Conservation (phyloP, 2,797 vertebrate species). For the Darevskia nairensis region DNA sequence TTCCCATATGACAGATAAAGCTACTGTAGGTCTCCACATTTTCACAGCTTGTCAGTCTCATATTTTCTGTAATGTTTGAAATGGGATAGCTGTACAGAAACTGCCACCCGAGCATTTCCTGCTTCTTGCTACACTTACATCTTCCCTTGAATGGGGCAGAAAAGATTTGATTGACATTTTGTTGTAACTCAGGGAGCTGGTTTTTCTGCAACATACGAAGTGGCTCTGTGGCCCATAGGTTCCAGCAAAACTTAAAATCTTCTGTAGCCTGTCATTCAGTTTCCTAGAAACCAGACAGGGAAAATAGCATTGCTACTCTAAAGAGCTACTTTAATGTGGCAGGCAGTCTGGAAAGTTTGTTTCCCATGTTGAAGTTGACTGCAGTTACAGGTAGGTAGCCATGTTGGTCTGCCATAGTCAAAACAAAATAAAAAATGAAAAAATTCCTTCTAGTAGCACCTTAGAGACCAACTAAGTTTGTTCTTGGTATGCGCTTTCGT, state of each 20-base stretch:
- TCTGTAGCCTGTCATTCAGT: not conserved
- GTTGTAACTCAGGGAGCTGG: not conserved
- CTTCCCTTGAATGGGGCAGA: not conserved
- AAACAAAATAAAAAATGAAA: too few species aligned
- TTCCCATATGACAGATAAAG: not conserved
- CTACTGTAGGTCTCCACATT: not conserved
- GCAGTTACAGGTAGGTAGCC: not conserved
- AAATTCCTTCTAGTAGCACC: too few species aligned
- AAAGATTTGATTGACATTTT: not conserved
- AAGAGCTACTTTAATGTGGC: not conserved
- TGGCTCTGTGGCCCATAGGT: not conserved
- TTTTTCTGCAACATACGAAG: not conserved
- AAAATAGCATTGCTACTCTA: not conserved
- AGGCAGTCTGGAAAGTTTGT: not conserved
- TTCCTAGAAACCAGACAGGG: not conserved
- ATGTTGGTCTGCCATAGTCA: too few species aligned
- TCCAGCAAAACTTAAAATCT: not conserved
- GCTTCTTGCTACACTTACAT: not conserved
- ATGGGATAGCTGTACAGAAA: not conserved
- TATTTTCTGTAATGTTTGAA: constrained; percentile 9
- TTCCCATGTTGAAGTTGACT: not conserved
- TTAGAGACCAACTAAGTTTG: too few species aligned
- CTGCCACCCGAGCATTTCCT: not conserved
- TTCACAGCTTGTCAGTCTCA: not conserved
- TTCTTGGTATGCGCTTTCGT: too few species aligned